Evolutionary conservation across 2,888 invertebrate species (phyloP), one percentile per base, ranked within the genome.

Genomic region (Rotaria sp.): DNA sequence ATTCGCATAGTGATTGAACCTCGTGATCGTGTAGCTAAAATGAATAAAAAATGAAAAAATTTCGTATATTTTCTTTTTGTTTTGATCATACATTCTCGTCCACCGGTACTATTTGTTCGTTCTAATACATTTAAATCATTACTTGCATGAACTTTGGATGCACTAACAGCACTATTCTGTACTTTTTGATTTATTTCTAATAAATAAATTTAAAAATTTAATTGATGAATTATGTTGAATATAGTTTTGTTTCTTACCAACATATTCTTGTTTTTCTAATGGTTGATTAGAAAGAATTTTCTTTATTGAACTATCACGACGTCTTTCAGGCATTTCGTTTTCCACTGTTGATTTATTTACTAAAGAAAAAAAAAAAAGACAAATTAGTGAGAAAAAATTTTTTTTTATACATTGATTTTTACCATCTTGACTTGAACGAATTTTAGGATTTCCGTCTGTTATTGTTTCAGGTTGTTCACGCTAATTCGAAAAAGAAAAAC

Each of bases 1-100:
- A 80, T 80, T 45, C 80, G 21, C 80, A 80, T 80, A 13, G 80
- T 80, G 26, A 80, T 80, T 10, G 80, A 80, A 80, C 80, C 80
- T 26, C 80, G 80, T 80, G 80, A 80, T 45, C 80, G 41, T 24
- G 41, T 45, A 26, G 45, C 80, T 45, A 45, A 80, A 80, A n/a
- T 4, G n/a, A n/a, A 45, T 0, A 7, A n/a, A 26, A 67, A 35
- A 8, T 11, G 7, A 30, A 67, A 21, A 11, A 3, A 11, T 30
- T 67, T 67, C n/a, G n/a, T n/a, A n/a, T 35, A 4, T n/a, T 2
- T 3, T n/a, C 57, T 10, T n/a, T n/a, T n/a, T 45, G 45, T 57
- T n/a, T 30, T 30, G 24, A 67, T 24, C 13, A 4, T 80, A 80
- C 80, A 41, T 80, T 80, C 80, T n/a, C 80, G 80, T 45, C 24